Percentiles rank a stretch among this genome's conserved stretches.
phyloP scores from a whole-genome alignment of 2,113 vertebrate genomes.

The Perca flavescens region DNA sequence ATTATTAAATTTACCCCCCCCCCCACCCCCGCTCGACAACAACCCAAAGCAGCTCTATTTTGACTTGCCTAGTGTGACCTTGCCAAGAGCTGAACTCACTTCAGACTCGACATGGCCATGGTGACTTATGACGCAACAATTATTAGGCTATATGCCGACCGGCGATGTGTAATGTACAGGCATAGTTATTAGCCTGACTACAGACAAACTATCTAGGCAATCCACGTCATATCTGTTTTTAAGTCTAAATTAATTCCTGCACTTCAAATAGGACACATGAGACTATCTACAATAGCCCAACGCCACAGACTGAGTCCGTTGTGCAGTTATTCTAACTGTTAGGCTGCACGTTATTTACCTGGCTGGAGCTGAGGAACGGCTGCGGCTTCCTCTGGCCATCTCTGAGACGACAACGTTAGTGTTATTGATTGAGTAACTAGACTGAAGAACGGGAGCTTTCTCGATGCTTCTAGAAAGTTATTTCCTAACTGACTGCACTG shows the following conservation, averaged over 20 bases:
- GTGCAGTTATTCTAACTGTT: too few relatives aligned
- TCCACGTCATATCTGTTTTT: neutral
- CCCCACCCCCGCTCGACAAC: too few relatives aligned
- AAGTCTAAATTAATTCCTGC: neutral
- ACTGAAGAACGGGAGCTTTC: neutral
- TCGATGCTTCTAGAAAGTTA: neutral
- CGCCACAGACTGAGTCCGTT: neutral
- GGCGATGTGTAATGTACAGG: too few relatives aligned
- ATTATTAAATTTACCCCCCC: too few relatives aligned
- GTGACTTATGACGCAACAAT: neutral
- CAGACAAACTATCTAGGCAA: neutral
- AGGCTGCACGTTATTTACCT: neutral
- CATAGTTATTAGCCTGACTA: neutral
- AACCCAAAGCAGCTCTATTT: too few relatives aligned
- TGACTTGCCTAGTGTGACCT: neutral
- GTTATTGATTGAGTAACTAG: too few relatives aligned
- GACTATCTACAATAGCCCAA: too few relatives aligned
- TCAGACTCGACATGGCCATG: neutral
- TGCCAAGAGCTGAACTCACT: neutral
- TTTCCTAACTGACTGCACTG: neutral
- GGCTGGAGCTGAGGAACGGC: conserved; percentile 46
- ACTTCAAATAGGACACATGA: neutral
- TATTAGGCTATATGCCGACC: too few relatives aligned
- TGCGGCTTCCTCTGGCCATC: conserved; percentile 75
- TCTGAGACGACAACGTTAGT: neutral